Evolutionary conservation across 2,888 invertebrate species (phyloP), one percentile per base, ranked within the genome.

Genomic region (Cylloceria caligata): DNA sequence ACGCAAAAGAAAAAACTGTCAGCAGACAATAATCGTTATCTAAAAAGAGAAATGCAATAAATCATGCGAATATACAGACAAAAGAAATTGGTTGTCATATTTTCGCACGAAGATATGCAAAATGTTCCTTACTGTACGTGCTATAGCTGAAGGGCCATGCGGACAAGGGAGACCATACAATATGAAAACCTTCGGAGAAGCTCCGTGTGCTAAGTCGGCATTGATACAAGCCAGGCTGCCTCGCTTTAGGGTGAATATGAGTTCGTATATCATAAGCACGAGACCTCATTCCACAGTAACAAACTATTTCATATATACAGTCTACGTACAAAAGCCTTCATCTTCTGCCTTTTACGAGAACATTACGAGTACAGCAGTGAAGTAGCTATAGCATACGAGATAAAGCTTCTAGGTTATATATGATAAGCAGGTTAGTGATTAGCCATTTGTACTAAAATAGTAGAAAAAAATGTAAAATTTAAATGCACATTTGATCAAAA

Each of bases 181-280:
- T 77, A 81, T 81, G 68, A 73, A 57, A 64, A 68, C 27, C 73
- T 47, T 73, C 39, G 27, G 55, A 34, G 39, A 62, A 45, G 16
- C 36, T 19, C 69, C 19, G 62, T 42, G 68, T 34, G 57, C 30
- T 67, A 67, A 45, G 62, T 7, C 60, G 24, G 19, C 71, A 81
- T 72, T 76, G 72, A 81, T 68, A 68, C 34, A 39, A 57, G 60
- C 34, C 34, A 55, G 27, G 34, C 55, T 19, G 47, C 55, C 76
- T 57, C 65, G 75, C 52, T 45, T 69, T 34, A 21, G 64, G 80
- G 67, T 45, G 60, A 67, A 72, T 67, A 52, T 45, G 64, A 64
- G 55, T 47, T 39, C 75, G 67, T 34, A 4, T 57, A 34, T 47
- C 60, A 36, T 21, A 30, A 57, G 39, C 67, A 49, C 49, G 65